Percentiles rank a stretch among this genome's conserved stretches.
Evolutionary conservation across 2,888 invertebrate genomes (phyloP).

Genomic region (Cheilosia urbana): DNA sequence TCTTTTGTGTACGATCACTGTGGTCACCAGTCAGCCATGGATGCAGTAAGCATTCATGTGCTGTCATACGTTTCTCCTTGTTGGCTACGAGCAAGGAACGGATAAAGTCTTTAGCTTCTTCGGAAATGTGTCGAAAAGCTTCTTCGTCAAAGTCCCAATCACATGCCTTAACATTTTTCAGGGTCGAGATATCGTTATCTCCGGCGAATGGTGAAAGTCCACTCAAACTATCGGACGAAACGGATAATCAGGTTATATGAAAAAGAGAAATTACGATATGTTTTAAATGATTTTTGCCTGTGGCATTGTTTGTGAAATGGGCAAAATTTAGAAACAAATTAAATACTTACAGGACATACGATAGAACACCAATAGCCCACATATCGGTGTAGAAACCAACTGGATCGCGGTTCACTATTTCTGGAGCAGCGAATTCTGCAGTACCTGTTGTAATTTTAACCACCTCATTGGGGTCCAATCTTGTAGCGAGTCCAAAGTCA

Average conservation of each 20-base stretch:
- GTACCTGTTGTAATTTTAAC: conserved; percentile 99
- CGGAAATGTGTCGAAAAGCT: conserved; percentile 96
- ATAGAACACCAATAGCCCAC: conserved; percentile 99
- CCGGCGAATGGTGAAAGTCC: conserved; percentile 99
- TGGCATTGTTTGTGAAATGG: too few species aligned
- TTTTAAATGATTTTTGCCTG: conserved; percentile 48
- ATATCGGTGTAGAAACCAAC: conserved; percentile 99
- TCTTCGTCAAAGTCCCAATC: conserved; percentile 99
- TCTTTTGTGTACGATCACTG: conserved; percentile 89
- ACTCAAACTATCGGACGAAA: conserved; percentile 88
- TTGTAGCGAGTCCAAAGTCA: conserved; percentile 99
- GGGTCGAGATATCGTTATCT: conserved; percentile 98
- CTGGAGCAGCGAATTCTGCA: conserved; percentile 99
- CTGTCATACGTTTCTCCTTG: conserved; percentile 99
- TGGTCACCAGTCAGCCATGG: conserved; percentile 97
- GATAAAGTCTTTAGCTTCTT: conserved; percentile 99
- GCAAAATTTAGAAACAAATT: conserved; percentile 3
- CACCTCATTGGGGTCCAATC: conserved; percentile 98
- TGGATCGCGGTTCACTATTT: conserved; percentile 98
- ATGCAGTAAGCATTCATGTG: conserved; percentile 98
- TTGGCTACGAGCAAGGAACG: conserved; percentile 94
- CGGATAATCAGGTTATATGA: conserved; percentile 55
- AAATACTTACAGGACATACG: conserved; percentile 96
- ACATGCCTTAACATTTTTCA: conserved; percentile 99
- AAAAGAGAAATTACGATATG: conserved; percentile 19